Evolutionary conservation across 2,113 vertebrate genomes (phyloP).

Genomic region (Narcine bancroftii): DNA sequence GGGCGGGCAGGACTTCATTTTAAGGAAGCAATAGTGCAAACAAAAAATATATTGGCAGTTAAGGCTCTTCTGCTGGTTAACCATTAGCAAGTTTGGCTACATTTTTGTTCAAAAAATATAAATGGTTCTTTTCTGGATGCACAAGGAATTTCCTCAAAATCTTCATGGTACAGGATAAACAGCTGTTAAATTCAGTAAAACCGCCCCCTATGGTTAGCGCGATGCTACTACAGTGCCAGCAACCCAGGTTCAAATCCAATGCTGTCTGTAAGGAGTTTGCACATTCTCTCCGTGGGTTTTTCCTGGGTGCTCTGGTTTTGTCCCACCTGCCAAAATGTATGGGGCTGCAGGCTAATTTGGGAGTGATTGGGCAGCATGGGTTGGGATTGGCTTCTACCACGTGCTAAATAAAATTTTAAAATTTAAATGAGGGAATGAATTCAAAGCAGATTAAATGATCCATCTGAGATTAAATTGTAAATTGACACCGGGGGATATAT

Average conservation of each 20-base stretch:
- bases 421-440: neutral
- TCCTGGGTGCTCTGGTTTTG: too few relatives aligned
- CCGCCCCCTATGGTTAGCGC: too few relatives aligned
- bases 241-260: too few relatives aligned
- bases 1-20: neutral
- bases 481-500: neutral
- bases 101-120: too few relatives aligned
- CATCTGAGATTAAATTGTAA: neutral
- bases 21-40: neutral
- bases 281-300: too few relatives aligned
- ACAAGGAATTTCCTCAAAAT: neutral
- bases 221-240: too few relatives aligned
- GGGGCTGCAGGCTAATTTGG: too few relatives aligned
- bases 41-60: neutral
- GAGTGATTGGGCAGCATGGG: too few relatives aligned
- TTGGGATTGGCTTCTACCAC: too few relatives aligned
- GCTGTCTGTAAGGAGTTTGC: too few relatives aligned
- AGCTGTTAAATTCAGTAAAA: neutral
- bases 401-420: too few relatives aligned
- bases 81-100: neutral
- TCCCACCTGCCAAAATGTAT: too few relatives aligned
- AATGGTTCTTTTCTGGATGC: neutral
- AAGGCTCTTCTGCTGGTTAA: neutral
- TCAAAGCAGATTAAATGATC: neutral
- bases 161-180: neutral